Evolutionary conservation across 2,888 invertebrate genomes (phyloP).

Genomic region (Drosophila prolongata): DNA sequence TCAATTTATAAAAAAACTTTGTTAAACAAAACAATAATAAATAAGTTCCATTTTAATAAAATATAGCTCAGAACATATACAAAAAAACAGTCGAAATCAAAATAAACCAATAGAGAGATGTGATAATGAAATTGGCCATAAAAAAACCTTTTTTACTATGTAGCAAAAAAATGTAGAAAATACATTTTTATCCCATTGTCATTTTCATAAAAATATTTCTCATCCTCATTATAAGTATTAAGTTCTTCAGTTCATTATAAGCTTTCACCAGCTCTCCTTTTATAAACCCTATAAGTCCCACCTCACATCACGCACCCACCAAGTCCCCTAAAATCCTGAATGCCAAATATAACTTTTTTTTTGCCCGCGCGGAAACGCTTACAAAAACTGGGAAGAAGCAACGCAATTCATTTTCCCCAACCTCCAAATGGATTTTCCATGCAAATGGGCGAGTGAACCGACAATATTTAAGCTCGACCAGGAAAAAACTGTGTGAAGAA

Average conservation of each 20-base stretch:
- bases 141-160: background rate
- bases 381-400: slow-evolving; percentile 14
- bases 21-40: too few species aligned
- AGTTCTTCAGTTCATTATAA: slow-evolving; percentile 21
- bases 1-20: background rate
- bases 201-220: background rate
- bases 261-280: slow-evolving; percentile 2
- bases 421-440: slow-evolving; percentile 55
- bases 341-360: slow-evolving; percentile 21
- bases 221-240: slow-evolving; percentile 1
- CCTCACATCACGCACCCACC: background rate
- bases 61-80: too few species aligned
- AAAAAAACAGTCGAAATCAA: background rate
- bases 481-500: slow-evolving; percentile 11
- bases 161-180: background rate
- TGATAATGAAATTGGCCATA: background rate
- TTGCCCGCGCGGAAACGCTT: slow-evolving; percentile 34
- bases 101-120: background rate
- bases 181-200: background rate
- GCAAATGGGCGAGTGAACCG: slow-evolving; percentile 52
- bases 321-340: slow-evolving; percentile 11
- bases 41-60: too few species aligned
- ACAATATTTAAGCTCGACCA: slow-evolving; percentile 21
- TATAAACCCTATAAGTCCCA: slow-evolving; percentile 14
- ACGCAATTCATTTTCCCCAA: slow-evolving; percentile 44